phyloP scores from a whole-genome alignment of 2,888 invertebrate genomes.

The Tetranychus truncatus region DNA sequence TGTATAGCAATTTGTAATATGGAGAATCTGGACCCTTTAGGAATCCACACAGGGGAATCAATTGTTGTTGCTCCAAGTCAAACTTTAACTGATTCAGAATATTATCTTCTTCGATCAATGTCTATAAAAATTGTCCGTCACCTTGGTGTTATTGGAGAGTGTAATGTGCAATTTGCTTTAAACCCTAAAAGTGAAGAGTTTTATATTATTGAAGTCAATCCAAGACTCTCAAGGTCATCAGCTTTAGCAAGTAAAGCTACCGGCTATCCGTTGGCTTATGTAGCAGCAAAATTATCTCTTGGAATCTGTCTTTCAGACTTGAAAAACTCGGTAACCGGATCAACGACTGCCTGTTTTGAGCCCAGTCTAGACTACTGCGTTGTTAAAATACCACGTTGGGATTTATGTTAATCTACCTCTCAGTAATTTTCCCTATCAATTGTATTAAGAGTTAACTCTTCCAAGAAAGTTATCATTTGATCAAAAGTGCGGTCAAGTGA shows the following conservation, averaged over 20 bases:
- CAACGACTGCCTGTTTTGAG: slow-evolving; percentile 96
- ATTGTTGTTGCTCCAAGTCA: slow-evolving; percentile 97
- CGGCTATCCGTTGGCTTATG: slow-evolving; percentile 93
- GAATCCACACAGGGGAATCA: slow-evolving; percentile 95
- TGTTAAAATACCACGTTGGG: slow-evolving; percentile 98
- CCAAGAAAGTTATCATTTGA: no score
- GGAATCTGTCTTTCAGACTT: slow-evolving; percentile 68
- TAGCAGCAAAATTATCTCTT: slow-evolving; percentile 86
- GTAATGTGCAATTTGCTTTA: slow-evolving; percentile 95
- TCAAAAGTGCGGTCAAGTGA: no score
- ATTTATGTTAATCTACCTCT: slow-evolving; percentile 39
- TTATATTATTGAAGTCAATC: slow-evolving; percentile 57
- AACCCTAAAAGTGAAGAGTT: slow-evolving; percentile 73
- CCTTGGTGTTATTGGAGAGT: slow-evolving; percentile 91
- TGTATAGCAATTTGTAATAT: slow-evolving; percentile 98
- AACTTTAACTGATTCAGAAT: slow-evolving; percentile 83
- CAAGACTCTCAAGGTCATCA: slow-evolving; percentile 84
- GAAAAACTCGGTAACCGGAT: slow-evolving; percentile 76
- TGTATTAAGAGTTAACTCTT: no score
- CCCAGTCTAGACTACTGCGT: slow-evolving; percentile 98
- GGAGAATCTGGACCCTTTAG: slow-evolving; percentile 98
- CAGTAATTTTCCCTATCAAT: no score
- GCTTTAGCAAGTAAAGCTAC: slow-evolving; percentile 98
- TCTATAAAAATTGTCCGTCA: slow-evolving; percentile 88
- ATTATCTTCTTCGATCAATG: slow-evolving; percentile 78